These are phyloP conservation scores for Psittacara wagleri DNA, from an alignment of 2,113 vertebrate genomes.

Conservation along the genomic window DNA sequence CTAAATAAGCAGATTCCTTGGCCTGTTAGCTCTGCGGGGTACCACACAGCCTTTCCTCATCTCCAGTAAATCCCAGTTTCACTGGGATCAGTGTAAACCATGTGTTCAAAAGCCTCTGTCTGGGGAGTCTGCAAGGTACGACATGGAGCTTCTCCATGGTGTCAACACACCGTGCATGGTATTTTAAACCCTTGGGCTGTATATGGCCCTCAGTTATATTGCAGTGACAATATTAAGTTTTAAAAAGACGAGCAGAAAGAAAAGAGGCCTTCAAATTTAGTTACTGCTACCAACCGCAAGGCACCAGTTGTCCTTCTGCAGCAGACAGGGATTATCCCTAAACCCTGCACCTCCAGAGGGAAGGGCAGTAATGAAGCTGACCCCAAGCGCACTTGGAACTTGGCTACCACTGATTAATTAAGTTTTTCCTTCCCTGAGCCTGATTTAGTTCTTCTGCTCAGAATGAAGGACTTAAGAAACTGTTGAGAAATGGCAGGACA, in stretches of 20 bases:
- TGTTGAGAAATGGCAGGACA: slow-evolving; percentile 50
- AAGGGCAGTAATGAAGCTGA: background rate
- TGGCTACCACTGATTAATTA: slow-evolving; percentile 57
- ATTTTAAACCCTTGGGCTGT: background rate
- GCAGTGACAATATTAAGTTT: background rate
- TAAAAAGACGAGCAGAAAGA: background rate
- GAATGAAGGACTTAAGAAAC: slow-evolving; percentile 64
- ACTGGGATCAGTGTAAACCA: background rate
- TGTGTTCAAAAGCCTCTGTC: background rate
- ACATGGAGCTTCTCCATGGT: background rate
- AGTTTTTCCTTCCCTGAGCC: slow-evolving; percentile 48
- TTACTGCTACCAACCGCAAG: background rate
- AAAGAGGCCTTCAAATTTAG: background rate
- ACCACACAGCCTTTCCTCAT: background rate
- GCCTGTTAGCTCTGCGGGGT: background rate
- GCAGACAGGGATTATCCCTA: slow-evolving; percentile 35
- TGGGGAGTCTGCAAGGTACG: accelerated
- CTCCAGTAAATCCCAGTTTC: background rate
- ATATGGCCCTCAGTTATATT: background rate
- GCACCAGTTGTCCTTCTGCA: background rate
- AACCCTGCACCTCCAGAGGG: background rate
- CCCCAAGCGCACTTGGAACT: slow-evolving; percentile 50
- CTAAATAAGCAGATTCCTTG: background rate
- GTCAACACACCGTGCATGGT: background rate
- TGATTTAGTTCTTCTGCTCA: slow-evolving; percentile 51